Evolutionary conservation across 2,797 vertebrate genomes (phyloP).

Genomic region (Dipus sagitta): DNA sequence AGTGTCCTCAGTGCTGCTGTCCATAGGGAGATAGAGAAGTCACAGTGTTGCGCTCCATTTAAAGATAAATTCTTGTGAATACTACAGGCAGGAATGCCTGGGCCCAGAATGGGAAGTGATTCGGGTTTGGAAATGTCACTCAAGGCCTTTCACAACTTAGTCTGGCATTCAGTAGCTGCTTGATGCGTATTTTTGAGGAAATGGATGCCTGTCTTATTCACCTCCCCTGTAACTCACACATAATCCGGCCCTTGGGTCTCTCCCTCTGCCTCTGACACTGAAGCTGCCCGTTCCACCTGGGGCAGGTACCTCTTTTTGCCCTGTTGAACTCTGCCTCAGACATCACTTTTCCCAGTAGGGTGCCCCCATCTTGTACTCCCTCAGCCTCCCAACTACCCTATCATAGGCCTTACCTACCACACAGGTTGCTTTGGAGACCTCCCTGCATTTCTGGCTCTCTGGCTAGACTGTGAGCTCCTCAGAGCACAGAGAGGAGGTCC

Average conservation of each 20-base stretch:
- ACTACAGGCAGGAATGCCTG: not conserved
- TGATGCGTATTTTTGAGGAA: not conserved
- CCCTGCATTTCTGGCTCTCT: not conserved
- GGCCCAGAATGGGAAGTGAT: conserved; percentile 27
- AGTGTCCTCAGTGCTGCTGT: not conserved
- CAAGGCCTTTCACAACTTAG: not conserved
- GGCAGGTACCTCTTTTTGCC: not conserved
- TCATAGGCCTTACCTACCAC: not conserved
- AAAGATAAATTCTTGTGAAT: conserved; percentile 54
- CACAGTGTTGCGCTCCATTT: conserved; percentile 54
- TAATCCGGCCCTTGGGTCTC: not conserved
- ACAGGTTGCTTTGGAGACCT: not conserved
- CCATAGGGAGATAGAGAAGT: not conserved
- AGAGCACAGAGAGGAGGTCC: not conserved
- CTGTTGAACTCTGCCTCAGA: not conserved
- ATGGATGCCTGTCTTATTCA: not conserved
- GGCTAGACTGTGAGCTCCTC: not conserved
- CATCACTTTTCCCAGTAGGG: not conserved
- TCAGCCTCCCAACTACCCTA: fast-evolving
- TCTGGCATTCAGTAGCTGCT: not conserved
- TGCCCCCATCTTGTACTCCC: not conserved
- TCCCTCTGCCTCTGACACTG: not conserved
- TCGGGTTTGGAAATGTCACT: not conserved
- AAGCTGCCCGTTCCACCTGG: not conserved
- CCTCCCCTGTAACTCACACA: not conserved